Percentiles rank a stretch among this genome's conserved stretches.
These are phyloP conservation scores for Podotricha telesiphe DNA, from an alignment of 2,888 invertebrate genomes.

Conservation along the genomic window DNA sequence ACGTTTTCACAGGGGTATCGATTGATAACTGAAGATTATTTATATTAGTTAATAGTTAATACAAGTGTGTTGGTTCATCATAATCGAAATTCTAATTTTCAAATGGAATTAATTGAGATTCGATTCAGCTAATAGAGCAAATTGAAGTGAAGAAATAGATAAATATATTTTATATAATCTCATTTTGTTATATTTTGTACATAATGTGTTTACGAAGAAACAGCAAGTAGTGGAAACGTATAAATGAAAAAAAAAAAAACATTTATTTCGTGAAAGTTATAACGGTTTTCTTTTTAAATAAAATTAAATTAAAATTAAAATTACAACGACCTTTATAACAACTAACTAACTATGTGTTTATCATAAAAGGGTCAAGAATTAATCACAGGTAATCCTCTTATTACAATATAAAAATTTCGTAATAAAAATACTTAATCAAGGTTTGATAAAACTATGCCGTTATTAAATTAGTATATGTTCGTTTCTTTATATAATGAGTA, in stretches of 20 bases:
- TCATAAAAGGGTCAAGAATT: constrained; percentile 35
- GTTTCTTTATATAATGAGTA: too few relatives aligned
- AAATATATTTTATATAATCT: too few relatives aligned
- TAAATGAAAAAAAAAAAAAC: too few relatives aligned
- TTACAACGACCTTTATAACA: not conserved
- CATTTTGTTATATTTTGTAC: too few relatives aligned
- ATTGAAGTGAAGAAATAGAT: too few relatives aligned
- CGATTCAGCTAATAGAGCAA: too few relatives aligned
- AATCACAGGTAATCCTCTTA: constrained; percentile 22
- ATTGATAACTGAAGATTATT: constrained; percentile 15
- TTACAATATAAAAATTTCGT: constrained; percentile 26
- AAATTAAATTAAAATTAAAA: too few relatives aligned
- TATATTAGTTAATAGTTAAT: not conserved
- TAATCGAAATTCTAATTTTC: not conserved
- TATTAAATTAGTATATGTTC: not conserved
- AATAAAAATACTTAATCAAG: constrained; percentile 28
- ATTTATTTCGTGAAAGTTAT: too few relatives aligned
- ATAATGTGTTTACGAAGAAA: too few relatives aligned
- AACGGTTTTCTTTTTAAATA: too few relatives aligned
- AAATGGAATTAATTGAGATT: too few relatives aligned
- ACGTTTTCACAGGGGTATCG: constrained; percentile 20
- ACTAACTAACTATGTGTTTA: constrained; percentile 5
- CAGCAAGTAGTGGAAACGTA: too few relatives aligned
- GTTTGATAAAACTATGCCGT: constrained; percentile 27
- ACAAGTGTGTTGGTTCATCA: constrained; percentile 5